phyloP scores from a whole-genome alignment of 2,888 invertebrate genomes.

The Lottia scabra region DNA sequence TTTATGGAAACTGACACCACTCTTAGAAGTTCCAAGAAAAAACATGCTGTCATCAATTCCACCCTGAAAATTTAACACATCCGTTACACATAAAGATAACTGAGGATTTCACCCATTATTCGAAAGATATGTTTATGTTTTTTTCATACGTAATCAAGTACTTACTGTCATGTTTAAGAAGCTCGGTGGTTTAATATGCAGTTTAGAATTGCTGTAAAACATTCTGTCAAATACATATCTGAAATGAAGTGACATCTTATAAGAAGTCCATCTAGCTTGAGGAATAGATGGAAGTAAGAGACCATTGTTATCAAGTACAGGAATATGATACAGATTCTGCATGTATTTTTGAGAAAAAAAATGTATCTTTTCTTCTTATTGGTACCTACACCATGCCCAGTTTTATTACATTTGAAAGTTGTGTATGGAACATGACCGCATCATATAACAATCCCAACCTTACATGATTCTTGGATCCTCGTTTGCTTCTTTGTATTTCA shows the following conservation, averaged over 20 bases:
- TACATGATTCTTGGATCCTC: too few species aligned
- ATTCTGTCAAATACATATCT: slow-evolving; percentile 60
- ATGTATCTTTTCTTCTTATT: too few species aligned
- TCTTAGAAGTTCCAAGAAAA: slow-evolving; percentile 59
- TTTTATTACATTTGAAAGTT: too few species aligned
- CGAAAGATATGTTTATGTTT: neutral
- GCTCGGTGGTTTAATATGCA: slow-evolving; percentile 50
- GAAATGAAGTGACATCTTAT: slow-evolving; percentile 27
- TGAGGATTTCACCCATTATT: neutral
- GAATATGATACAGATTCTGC: too few species aligned
- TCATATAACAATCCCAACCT: too few species aligned
- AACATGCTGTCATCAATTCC: slow-evolving; percentile 56
- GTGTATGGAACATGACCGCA: too few species aligned
- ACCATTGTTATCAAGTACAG: too few species aligned
- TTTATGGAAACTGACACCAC: slow-evolving; percentile 64
- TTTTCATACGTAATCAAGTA: neutral
- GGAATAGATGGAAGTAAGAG: too few species aligned
- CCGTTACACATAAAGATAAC: neutral
- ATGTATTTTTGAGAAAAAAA: too few species aligned
- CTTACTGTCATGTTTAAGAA: slow-evolving; percentile 51
- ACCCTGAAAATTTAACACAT: slow-evolving; percentile 34
- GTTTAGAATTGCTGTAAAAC: slow-evolving; percentile 53
- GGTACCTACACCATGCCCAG: too few species aligned
- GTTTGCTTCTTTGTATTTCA: too few species aligned
- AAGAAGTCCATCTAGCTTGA: too few species aligned